These are phyloP conservation scores for western clawed frog (Xenopus tropicalis) DNA, from an alignment of 2,113 vertebrate species.

Conservation along the genomic window UCB_Xtro_10.0 CM004447.2:1574501-1575000, in stretches of 20 bases:
- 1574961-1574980: too few species aligned
- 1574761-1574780: conserved; percentile 24
- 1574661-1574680: conserved; percentile 19
- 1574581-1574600: conserved; percentile 26
- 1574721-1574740: conserved; percentile 1
- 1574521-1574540: too few species aligned
- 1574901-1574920: too few species aligned
- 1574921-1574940: too few species aligned
- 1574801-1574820: conserved; percentile 13
- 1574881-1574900: too few species aligned
- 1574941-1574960: too few species aligned
- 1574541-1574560: too few species aligned
- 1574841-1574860: conserved; percentile 1
- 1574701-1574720: conserved; percentile 4
- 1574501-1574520: too few species aligned
- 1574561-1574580: too few species aligned
- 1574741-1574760: not conserved
- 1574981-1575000: too few species aligned
- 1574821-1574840: not conserved
- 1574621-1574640: conserved; percentile 6
- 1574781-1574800: conserved; percentile 25
- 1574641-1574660: conserved; percentile 14
- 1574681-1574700: conserved; percentile 4
- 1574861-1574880: not conserved
- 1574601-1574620: conserved; percentile 5